Conservation (phyloP, 2,113 vertebrate species). For the Lamprologus sp. region DNA sequence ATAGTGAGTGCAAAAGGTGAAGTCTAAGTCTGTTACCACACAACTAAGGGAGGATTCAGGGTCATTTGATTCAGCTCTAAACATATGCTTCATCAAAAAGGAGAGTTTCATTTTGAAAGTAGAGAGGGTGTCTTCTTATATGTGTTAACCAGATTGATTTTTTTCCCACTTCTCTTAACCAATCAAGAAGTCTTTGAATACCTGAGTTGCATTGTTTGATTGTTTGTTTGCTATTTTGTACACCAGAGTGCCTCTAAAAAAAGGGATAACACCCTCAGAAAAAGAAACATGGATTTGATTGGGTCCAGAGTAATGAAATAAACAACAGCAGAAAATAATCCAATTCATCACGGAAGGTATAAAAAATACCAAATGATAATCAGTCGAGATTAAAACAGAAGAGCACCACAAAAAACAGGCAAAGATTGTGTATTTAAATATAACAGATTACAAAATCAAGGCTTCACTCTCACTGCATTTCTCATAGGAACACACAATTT, state of each 20-base stretch:
- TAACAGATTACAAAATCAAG: neutral
- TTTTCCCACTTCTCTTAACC: neutral
- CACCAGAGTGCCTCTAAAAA: neutral
- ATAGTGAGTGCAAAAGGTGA: neutral
- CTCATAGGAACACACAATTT: neutral
- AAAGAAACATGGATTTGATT: neutral
- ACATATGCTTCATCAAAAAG: neutral
- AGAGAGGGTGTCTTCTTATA: neutral
- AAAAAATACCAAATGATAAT: neutral
- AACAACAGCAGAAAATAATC: neutral
- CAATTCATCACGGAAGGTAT: neutral
- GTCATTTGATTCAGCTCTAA: neutral
- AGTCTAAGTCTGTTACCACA: neutral
- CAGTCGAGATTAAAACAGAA: neutral
- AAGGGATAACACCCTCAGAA: rapidly evolving
- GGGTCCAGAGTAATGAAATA: neutral
- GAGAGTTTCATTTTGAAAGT: neutral
- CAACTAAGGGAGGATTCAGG: neutral
- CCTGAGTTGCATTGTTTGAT: neutral
- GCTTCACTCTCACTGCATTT: neutral
- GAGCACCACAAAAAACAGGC: neutral
- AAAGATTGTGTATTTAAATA: neutral
- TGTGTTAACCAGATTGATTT: neutral
- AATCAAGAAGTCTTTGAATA: neutral
- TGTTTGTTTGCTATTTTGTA: neutral